These are phyloP conservation scores for Meganola albula DNA, from an alignment of 2,888 invertebrate genomes.

Conservation along the genomic window DNA sequence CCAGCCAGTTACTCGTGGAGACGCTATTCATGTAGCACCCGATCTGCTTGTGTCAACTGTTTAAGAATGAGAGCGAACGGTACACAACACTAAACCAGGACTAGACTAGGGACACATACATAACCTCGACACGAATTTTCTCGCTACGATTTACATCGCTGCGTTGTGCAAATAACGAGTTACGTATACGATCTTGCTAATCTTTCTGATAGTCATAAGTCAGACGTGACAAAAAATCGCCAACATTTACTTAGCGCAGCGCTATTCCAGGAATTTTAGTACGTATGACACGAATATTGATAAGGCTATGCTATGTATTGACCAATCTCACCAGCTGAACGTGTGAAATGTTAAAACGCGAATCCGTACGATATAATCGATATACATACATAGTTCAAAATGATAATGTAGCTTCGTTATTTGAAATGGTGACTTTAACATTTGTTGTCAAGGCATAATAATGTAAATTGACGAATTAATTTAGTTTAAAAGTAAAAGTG, in stretches of 20 bases:
- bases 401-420: too few relatives aligned
- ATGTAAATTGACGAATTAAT: too few relatives aligned
- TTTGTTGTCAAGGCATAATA: too few relatives aligned
- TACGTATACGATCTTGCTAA: conserved; percentile 28
- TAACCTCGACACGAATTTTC: too few relatives aligned
- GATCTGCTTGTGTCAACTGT: conserved; percentile 55
- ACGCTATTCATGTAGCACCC: conserved; percentile 30
- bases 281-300: conserved; percentile 44
- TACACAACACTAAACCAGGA: conserved; percentile 22
- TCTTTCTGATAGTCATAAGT: conserved; percentile 36
- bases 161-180: conserved; percentile 18
- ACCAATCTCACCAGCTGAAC: conserved; percentile 18
- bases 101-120: conserved; percentile 7
- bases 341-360: conserved; percentile 13
- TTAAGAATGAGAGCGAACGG: conserved; percentile 48
- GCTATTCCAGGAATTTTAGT: conserved; percentile 32
- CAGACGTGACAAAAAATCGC: conserved; percentile 40
- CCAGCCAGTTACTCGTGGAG: conserved; percentile 51
- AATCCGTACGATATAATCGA: neutral
- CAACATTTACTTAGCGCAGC: conserved; percentile 33
- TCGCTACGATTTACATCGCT: too few relatives aligned
- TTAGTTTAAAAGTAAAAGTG: conserved; percentile 61
- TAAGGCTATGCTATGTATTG: conserved; percentile 29
- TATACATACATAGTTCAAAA: too few relatives aligned
- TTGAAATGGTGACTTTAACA: too few relatives aligned